phyloP scores from a whole-genome alignment of 2,888 invertebrate genomes.

The Nephrotoma appendiculata region DNA sequence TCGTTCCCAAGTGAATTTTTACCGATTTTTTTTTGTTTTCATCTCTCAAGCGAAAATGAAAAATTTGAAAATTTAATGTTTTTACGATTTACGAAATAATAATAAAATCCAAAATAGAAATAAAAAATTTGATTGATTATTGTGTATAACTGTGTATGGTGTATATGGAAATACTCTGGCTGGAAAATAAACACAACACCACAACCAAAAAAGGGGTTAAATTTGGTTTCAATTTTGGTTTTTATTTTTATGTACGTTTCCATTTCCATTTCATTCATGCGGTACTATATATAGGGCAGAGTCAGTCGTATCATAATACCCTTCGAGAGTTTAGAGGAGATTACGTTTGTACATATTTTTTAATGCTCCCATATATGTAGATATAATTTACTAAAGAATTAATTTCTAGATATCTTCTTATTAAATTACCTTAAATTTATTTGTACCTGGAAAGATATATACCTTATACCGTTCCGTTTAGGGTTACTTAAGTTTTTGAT shows the following conservation, averaged over 20 bases:
- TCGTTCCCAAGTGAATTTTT: not conserved
- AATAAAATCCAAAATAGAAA: not conserved
- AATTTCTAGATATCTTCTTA: not conserved
- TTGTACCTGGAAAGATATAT: not conserved
- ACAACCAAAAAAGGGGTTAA: not conserved
- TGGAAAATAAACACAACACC: not conserved
- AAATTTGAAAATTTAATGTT: not conserved
- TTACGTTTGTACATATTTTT: not conserved
- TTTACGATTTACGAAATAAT: not conserved
- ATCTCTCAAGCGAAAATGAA: not conserved
- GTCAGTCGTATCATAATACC: not conserved
- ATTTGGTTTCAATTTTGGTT: not conserved
- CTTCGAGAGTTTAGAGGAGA: not conserved
- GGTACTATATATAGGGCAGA: not conserved
- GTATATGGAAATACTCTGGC: not conserved
- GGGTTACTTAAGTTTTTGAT: not conserved
- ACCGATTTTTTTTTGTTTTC: not conserved
- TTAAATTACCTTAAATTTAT: not conserved
- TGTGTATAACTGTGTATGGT: not conserved
- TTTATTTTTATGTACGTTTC: not conserved
- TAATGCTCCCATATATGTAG: not conserved
- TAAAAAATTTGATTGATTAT: not conserved
- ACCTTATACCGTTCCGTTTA: not conserved
- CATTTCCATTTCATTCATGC: not conserved
- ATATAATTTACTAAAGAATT: not conserved